A percentile compares a stretch with the other conserved stretches of the same genome.
Conservation (phyloP, 1,140 invertebrate genomes). For the Drosophila lini region DNA sequence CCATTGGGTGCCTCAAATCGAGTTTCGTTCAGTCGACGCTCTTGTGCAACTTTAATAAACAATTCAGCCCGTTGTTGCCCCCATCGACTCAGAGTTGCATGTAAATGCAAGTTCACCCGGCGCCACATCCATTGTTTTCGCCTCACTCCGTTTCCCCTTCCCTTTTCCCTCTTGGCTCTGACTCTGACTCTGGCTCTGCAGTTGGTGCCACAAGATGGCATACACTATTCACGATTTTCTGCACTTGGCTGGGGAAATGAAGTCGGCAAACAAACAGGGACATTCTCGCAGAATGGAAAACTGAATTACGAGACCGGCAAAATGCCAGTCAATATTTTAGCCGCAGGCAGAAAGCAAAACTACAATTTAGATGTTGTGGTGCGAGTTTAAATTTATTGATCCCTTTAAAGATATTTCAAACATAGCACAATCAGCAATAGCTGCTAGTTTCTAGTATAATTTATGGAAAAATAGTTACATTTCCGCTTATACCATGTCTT, state of each 20-base stretch:
- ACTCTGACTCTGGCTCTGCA: not conserved
- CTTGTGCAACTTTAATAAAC: slow-evolving; percentile 64
- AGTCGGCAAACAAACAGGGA: slow-evolving; percentile 40
- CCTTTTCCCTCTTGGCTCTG: no score
- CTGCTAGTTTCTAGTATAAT: not conserved
- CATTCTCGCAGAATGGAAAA: slow-evolving; percentile 13
- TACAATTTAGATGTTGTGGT: slow-evolving; percentile 7
- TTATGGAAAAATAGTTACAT: slow-evolving; percentile 1
- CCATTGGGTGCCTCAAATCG: slow-evolving; percentile 6
- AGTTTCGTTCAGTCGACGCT: slow-evolving; percentile 2
- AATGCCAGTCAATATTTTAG: slow-evolving; percentile 47
- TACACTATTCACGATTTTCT: slow-evolving; percentile 38
- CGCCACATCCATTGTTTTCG: slow-evolving; percentile 47
- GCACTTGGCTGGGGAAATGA: slow-evolving; percentile 31
- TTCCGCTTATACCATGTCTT: not conserved
- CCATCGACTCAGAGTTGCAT: slow-evolving; percentile 34
- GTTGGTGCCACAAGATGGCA: slow-evolving; percentile 33
- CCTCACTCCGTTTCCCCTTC: not conserved
- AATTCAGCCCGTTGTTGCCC: slow-evolving; percentile 30
- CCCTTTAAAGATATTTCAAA: not conserved
- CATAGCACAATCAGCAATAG: not conserved
- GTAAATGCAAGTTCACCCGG: slow-evolving; percentile 43
- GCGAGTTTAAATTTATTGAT: slow-evolving; percentile 19
- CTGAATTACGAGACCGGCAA: slow-evolving; percentile 32
- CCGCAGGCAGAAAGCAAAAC: slow-evolving; percentile 7